Conservation (phyloP, 2,113 vertebrate genomes). For the Rhadina sibilatrix region DNA sequence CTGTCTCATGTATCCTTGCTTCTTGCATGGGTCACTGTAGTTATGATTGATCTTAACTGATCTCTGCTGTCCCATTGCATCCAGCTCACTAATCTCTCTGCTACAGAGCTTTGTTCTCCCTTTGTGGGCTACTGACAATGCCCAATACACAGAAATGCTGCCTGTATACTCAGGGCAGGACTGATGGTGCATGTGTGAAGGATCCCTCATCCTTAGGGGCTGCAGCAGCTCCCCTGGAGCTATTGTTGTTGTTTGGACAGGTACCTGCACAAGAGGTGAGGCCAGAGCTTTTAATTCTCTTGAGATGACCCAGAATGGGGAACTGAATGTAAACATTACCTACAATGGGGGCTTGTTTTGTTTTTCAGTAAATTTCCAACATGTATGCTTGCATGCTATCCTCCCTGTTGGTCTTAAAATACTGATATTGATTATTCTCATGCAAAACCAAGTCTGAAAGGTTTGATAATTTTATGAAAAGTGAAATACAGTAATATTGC, state of each 20-base stretch:
- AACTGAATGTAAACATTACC: neutral
- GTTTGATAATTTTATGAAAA: neutral
- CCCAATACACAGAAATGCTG: neutral
- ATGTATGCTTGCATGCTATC: neutral
- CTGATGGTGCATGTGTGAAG: fast-evolving
- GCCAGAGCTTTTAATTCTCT: neutral
- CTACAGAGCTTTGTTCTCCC: neutral
- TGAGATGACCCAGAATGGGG: neutral
- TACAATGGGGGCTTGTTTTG: neutral
- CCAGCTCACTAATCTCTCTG: neutral
- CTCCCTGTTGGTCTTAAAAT: neutral
- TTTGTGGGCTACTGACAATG: neutral
- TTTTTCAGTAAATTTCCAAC: neutral
- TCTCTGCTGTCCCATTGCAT: neutral
- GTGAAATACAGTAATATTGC: neutral
- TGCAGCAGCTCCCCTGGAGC: neutral
- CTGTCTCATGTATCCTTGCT: neutral
- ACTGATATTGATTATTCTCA: neutral
- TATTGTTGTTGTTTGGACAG: neutral
- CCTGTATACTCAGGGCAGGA: neutral
- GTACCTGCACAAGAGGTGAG: neutral
- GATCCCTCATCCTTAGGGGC: neutral
- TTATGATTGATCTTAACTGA: neutral
- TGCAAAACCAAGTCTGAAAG: neutral
- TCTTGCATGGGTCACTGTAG: neutral